A percentile compares a stretch with the other conserved stretches of the same genome.
These are phyloP conservation scores for Melanotaenia nigrans DNA, from an alignment of 2,797 vertebrate genomes.

Conservation along the genomic window DNA sequence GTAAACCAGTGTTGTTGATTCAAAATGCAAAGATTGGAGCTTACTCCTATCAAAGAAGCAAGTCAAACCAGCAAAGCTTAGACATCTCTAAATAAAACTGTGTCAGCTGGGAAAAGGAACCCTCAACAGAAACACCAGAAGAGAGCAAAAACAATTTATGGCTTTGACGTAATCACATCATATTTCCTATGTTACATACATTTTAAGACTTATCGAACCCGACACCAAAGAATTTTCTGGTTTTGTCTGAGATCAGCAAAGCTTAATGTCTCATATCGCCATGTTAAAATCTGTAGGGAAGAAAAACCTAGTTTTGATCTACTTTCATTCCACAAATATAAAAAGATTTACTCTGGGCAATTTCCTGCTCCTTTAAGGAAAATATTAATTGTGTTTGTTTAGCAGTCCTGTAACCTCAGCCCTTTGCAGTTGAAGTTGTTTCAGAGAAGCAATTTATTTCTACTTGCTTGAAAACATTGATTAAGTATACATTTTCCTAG, in stretches of 20 bases:
- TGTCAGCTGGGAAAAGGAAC: constrained; percentile 45
- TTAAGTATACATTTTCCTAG: constrained; percentile 4
- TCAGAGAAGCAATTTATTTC: constrained; percentile 7
- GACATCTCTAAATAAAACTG: constrained; percentile 34
- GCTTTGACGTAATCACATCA: constrained; percentile 25
- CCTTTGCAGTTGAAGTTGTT: constrained; percentile 48
- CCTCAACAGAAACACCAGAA: constrained; percentile 6
- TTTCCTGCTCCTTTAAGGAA: constrained; percentile 59
- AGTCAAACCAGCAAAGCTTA: constrained; percentile 16
- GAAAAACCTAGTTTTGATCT: constrained; percentile 49
- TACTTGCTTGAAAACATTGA: background rate
- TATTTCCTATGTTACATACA: background rate
- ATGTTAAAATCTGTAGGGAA: constrained; percentile 28
- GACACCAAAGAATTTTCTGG: constrained; percentile 1
- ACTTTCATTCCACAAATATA: constrained; percentile 46
- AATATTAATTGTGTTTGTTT: constrained; percentile 68
- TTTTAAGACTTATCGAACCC: background rate
- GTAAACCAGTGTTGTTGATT: constrained; percentile 49
- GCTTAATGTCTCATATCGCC: constrained; percentile 42
- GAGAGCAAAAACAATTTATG: background rate
- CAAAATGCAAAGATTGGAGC: constrained; percentile 39
- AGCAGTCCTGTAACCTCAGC: constrained; percentile 44
- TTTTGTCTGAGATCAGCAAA: constrained; percentile 39
- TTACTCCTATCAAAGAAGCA: constrained; percentile 18
- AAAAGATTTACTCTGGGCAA: constrained; percentile 48